These are phyloP conservation scores for Gonocerus acuteangulatus DNA, from an alignment of 2,888 invertebrate species.

Conservation along the genomic window DNA sequence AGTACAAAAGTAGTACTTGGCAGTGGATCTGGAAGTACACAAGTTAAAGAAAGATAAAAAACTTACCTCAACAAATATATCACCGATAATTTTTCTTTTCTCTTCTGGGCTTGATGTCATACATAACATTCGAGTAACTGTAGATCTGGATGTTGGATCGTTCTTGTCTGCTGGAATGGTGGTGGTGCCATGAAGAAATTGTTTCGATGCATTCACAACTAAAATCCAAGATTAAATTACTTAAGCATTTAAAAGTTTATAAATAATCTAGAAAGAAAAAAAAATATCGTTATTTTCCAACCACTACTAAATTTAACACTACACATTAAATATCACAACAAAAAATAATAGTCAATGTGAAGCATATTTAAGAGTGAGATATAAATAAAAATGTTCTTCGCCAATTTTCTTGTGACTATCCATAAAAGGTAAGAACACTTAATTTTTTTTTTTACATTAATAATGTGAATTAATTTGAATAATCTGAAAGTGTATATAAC, in stretches of 20 bases:
- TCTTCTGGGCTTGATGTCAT: conserved; percentile 89
- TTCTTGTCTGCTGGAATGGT: conserved; percentile 58
- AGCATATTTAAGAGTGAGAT: too few relatives aligned
- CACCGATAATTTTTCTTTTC: conserved; percentile 96
- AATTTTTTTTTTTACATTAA: too few relatives aligned
- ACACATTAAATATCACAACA: too few relatives aligned
- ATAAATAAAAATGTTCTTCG: too few relatives aligned
- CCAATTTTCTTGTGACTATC: too few relatives aligned
- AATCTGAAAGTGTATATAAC: too few relatives aligned
- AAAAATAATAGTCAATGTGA: too few relatives aligned
- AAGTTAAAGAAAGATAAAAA: background rate
- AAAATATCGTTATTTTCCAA: background rate
- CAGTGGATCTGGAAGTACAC: too few relatives aligned
- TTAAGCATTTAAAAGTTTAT: background rate
- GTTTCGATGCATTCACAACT: conserved; percentile 49
- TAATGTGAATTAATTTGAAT: too few relatives aligned
- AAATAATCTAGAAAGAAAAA: background rate
- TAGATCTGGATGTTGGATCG: conserved; percentile 51
- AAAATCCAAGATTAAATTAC: conserved; percentile 23
- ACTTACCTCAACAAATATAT: conserved; percentile 80
- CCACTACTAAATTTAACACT: background rate
- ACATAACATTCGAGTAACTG: conserved; percentile 74
- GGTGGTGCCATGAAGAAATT: conserved; percentile 63
- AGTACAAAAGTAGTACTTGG: too few relatives aligned
- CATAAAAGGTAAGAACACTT: too few relatives aligned